These are phyloP conservation scores for Felis catus DNA, from an alignment of 2,113 vertebrate genomes.

Conservation along the genomic window DNA sequence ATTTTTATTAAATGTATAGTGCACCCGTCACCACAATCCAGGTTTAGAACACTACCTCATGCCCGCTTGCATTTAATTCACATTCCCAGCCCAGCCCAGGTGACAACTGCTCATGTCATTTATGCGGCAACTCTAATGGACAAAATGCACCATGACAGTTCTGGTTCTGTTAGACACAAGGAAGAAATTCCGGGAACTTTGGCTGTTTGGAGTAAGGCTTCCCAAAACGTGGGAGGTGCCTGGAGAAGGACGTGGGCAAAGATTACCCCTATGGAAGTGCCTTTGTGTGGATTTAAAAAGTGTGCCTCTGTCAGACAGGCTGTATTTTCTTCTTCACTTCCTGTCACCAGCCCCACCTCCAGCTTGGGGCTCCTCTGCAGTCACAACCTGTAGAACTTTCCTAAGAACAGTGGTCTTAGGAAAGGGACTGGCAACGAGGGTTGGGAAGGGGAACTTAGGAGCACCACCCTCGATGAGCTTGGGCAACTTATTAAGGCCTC, in stretches of 20 bases:
- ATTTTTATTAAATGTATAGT: not conserved
- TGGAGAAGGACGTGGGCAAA: not conserved
- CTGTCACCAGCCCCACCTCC: rapidly evolving
- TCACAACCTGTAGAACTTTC: not conserved
- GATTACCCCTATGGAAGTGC: not conserved
- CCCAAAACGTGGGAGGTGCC: not conserved
- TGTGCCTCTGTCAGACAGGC: not conserved
- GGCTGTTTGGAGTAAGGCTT: not conserved
- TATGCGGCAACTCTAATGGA: not conserved
- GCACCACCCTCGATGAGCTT: not conserved
- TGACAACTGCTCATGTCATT: not conserved
- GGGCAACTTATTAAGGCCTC: not conserved
- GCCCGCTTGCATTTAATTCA: not conserved
- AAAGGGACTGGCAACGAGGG: not conserved
- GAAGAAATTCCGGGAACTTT: not conserved
- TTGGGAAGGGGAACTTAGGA: not conserved
- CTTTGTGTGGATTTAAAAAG: conserved; percentile 2
- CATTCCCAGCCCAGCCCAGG: not conserved
- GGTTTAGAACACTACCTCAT: not conserved
- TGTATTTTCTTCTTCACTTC: not conserved
- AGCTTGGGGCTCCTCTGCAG: not conserved
- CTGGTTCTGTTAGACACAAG: not conserved
- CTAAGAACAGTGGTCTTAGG: not conserved
- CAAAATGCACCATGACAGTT: not conserved
- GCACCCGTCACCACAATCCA: not conserved